Evolutionary conservation across 92 coral and sea anemone genomes (phyloP).

Genomic region (Pocillopora grandis): DNA sequence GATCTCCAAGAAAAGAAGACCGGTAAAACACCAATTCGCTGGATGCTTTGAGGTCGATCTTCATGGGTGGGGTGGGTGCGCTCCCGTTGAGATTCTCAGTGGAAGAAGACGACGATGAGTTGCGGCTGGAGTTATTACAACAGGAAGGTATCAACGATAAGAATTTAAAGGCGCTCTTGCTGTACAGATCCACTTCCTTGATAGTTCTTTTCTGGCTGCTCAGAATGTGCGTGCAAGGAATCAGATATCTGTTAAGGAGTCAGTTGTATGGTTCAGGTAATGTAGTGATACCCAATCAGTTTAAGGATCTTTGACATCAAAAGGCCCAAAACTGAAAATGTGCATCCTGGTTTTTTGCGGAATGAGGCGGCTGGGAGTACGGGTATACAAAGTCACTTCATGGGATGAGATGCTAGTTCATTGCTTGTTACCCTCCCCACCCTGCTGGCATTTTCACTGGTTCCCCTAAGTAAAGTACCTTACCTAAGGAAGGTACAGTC

Average conservation of each 20-base stretch:
- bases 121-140: conserved; percentile 61
- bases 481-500: too few species aligned
- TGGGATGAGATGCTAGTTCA: too few species aligned
- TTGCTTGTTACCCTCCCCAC: too few species aligned
- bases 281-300: background rate
- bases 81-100: conserved; percentile 63
- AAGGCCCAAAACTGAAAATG: too few species aligned
- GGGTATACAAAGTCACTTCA: too few species aligned
- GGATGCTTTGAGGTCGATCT: conserved; percentile 72
- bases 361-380: too few species aligned
- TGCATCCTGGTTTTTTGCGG: too few species aligned
- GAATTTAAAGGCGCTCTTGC: conserved; percentile 95
- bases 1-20: conserved; percentile 45
- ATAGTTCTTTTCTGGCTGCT: conserved; percentile 94
- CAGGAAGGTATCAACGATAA: conserved; percentile 90
- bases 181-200: conserved; percentile 93
- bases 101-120: conserved; percentile 67
- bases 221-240: conserved; percentile 92
- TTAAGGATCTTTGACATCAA: background rate
- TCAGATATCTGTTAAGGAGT: conserved; percentile 66
- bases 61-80: conserved; percentile 58
- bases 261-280: background rate
- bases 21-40: conserved; percentile 71
- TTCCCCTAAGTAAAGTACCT: too few species aligned
- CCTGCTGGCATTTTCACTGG: too few species aligned